Base-by-base conservation (phyloP, 2,797 vertebrate species). In the Acrossocheilus wenchowensis region DNA sequence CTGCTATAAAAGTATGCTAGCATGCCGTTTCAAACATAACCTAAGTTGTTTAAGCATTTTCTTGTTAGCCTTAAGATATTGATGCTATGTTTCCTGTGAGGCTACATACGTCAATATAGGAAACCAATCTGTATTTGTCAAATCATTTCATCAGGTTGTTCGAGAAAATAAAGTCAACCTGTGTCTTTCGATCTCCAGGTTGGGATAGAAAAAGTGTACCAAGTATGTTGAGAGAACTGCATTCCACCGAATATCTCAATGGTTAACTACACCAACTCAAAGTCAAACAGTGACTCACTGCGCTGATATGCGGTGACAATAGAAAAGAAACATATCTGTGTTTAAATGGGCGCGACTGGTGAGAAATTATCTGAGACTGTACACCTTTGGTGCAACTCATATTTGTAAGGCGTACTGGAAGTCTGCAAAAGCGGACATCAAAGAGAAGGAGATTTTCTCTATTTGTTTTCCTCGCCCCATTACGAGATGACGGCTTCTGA, bases 401-500 rank as follows among this genome's bases (percentile, higher is more conserved):
- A 12, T 62, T 14, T 4, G 0, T 30, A n/a, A 36, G 6, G 34
- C 30, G 5, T 69, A 30, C 81, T 72, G 78, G 57, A 80, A 78
- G 26, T 69, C 48, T 1, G n/a, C 87, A 85, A 81, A 92, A 90
- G 90, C 89, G 82, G 91, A 90, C 15, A 36, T 90, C 64, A 80
- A 80, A 78, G 54, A 64, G 60, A 85, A 81, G 74, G 34, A 69
- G 4, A 57, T 62, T 57, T 74, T 83, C 62, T 85, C 89, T 90
- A 88, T 89, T 92, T 91, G 72, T 90, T 72, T 45, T 90, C 88
- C 88, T 92, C 92, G 93, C 92, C 94, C 50, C 81, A 87, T 90
- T 93, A 86, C 92, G 94, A 91, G 93, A 90, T 90, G 91, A 93
- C 92, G 89, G 90, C 90, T 92, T 90, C 69, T 1, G 86, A 90